phyloP scores from a whole-genome alignment of 2,113 vertebrate species.

The Corythaixoides concolor region DNA sequence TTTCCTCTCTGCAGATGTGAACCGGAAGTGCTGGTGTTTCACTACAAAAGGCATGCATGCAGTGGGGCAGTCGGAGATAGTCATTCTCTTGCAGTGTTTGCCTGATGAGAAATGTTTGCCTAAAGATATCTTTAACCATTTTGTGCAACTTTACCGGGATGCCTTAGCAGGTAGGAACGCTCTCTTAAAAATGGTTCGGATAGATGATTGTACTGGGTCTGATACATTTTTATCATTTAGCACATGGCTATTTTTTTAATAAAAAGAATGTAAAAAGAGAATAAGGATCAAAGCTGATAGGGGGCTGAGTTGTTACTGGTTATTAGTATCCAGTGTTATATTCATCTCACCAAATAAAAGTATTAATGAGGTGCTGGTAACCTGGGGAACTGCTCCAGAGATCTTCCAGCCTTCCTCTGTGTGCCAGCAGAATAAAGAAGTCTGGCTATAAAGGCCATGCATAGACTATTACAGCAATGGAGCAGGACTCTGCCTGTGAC shows the following conservation, averaged over 20 bases:
- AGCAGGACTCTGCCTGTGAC: neutral
- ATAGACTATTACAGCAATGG: neutral
- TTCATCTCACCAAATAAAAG: neutral
- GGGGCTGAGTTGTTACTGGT: neutral
- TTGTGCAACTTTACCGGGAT: slow-evolving; percentile 96
- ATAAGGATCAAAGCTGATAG: neutral
- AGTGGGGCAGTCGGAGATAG: slow-evolving; percentile 92
- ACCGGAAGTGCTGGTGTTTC: slow-evolving; percentile 98
- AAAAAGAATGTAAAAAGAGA: neutral
- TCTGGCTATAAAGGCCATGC: neutral
- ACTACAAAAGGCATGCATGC: slow-evolving; percentile 98
- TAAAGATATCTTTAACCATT: slow-evolving; percentile 95
- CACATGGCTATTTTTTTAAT: neutral
- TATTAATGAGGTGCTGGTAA: neutral
- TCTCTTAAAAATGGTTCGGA: neutral
- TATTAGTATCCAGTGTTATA: neutral
- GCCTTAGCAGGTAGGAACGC: slow-evolving; percentile 84
- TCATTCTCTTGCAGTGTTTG: slow-evolving; percentile 95
- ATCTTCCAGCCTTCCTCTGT: neutral
- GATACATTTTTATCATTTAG: neutral
- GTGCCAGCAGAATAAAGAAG: neutral
- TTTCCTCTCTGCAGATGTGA: slow-evolving; percentile 84
- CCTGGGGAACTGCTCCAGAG: neutral
- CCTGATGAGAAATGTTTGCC: slow-evolving; percentile 97
- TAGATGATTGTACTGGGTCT: neutral